phyloP scores from a whole-genome alignment of 2,888 invertebrate genomes.

The Lithophane semibrunnea region DNA sequence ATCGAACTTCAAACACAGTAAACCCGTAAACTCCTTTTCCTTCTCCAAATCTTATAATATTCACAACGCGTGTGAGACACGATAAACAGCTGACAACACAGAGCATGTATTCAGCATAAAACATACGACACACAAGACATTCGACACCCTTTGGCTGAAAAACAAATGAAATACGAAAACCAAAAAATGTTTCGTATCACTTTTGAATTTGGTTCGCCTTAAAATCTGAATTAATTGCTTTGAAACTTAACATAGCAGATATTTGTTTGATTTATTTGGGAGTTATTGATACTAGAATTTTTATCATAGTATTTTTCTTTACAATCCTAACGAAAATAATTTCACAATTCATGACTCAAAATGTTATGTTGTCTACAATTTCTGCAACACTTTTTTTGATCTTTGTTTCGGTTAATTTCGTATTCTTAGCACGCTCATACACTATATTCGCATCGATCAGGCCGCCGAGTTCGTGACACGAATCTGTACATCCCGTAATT shows the following conservation, averaged over 20 bases:
- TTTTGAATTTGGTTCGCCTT: not conserved
- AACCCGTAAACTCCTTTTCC: not conserved
- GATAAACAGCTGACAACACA: slow-evolving; percentile 43
- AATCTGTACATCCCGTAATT: slow-evolving; percentile 62
- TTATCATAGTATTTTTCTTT: not conserved
- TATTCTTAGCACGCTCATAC: slow-evolving; percentile 49
- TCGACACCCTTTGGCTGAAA: slow-evolving; percentile 4
- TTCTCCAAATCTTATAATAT: slow-evolving; percentile 15
- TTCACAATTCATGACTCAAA: not conserved
- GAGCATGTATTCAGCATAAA: slow-evolving; percentile 18
- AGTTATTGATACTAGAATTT: too few relatives aligned
- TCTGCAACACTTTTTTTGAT: not conserved
- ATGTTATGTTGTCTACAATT: not conserved
- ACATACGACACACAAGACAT: slow-evolving; percentile 11
- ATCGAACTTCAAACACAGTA: too few relatives aligned
- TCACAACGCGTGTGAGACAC: slow-evolving; percentile 18
- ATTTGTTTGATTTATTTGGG: too few relatives aligned
- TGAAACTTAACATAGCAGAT: not conserved
- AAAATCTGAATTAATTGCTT: not conserved
- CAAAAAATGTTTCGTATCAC: slow-evolving; percentile 8
- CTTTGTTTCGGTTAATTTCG: slow-evolving; percentile 2
- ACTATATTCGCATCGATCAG: slow-evolving; percentile 66
- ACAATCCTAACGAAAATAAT: rapidly evolving
- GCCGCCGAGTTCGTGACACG: slow-evolving; percentile 54
- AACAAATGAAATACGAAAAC: slow-evolving; percentile 28